Evolutionary conservation across 2,797 vertebrate genomes (phyloP).

Genomic region (Notoglanidium macrostoma): DNA sequence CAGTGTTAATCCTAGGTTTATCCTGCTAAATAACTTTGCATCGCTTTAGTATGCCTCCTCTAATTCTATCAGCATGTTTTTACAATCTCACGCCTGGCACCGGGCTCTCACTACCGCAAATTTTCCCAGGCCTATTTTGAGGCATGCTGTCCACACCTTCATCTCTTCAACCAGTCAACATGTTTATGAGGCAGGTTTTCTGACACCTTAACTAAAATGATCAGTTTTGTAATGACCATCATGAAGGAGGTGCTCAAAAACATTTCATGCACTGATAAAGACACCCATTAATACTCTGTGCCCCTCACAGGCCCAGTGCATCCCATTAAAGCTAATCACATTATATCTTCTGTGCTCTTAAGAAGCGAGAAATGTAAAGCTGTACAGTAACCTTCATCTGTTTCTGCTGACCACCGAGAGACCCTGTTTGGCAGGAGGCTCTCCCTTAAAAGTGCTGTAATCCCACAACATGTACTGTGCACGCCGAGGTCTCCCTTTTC

Average conservation of each 20-base stretch:
- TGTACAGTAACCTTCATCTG: background rate
- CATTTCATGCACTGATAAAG: conserved; percentile 2
- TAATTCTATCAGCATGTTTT: conserved; percentile 35
- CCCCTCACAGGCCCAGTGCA: background rate
- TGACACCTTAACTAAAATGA: conserved; percentile 47
- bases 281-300: background rate
- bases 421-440: background rate
- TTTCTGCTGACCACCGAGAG: conserved; percentile 17
- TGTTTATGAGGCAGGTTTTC: background rate
- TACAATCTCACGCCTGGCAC: conserved; percentile 59
- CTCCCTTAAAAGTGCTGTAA: background rate
- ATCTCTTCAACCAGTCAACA: background rate
- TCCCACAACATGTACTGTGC: background rate
- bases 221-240: background rate
- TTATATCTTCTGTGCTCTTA: conserved; percentile 25
- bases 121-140: conserved; percentile 48
- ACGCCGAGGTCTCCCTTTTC: background rate
- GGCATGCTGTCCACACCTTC: background rate
- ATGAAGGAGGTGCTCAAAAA: background rate
- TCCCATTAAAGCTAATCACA: conserved; percentile 8
- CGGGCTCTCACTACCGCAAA: conserved; percentile 55
- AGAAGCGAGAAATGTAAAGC: conserved; percentile 14
- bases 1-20: conserved; percentile 55
- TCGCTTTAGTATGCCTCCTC: conserved; percentile 45
- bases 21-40: conserved; percentile 53